Conservation (phyloP, 1,140 invertebrate genomes). For the Drosophila orena region DNA sequence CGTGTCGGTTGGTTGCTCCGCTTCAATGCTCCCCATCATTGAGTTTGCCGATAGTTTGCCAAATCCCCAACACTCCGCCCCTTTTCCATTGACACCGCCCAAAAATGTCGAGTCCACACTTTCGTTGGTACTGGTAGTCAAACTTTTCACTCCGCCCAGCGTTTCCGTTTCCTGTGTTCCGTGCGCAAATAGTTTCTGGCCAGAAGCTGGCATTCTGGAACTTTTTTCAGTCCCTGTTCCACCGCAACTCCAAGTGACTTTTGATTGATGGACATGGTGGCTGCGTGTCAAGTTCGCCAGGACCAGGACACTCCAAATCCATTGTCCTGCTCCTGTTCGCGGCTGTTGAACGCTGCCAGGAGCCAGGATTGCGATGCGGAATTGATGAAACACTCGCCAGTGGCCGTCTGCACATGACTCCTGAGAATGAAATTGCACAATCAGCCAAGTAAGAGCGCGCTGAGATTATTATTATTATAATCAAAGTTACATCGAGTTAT, state of each 20-base stretch:
- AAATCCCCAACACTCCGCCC: conserved; percentile 7
- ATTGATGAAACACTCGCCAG: conserved; percentile 32
- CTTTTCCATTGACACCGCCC: conserved; percentile 27
- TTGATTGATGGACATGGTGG: conserved; percentile 41
- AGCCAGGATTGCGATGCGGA: conserved; percentile 12
- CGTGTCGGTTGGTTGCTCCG: conserved; percentile 27
- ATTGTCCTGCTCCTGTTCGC: conserved; percentile 26
- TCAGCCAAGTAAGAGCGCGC: background rate
- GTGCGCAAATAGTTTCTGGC: conserved; percentile 41
- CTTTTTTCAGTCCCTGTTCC: conserved; percentile 9
- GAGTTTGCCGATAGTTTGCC: conserved; percentile 57
- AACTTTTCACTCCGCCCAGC: conserved; percentile 36
- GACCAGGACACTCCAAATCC: conserved; percentile 39
- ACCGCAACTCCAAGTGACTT: conserved; percentile 37
- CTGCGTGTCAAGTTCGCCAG: conserved; percentile 37
- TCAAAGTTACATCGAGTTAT: too few species aligned
- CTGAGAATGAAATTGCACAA: conserved; percentile 1
- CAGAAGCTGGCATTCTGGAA: conserved; percentile 9
- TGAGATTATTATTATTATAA: background rate
- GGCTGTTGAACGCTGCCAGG: conserved; percentile 17
- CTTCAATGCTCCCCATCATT: conserved; percentile 22
- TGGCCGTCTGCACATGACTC: conserved; percentile 28
- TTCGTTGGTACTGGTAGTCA: conserved; percentile 7
- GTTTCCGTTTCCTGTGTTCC: conserved; percentile 19
- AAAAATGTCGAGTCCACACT: conserved; percentile 33